Evolutionary conservation across 2,888 invertebrate species (phyloP), one percentile per base, ranked within the genome.

Genomic region (Pollenia angustigena): DNA sequence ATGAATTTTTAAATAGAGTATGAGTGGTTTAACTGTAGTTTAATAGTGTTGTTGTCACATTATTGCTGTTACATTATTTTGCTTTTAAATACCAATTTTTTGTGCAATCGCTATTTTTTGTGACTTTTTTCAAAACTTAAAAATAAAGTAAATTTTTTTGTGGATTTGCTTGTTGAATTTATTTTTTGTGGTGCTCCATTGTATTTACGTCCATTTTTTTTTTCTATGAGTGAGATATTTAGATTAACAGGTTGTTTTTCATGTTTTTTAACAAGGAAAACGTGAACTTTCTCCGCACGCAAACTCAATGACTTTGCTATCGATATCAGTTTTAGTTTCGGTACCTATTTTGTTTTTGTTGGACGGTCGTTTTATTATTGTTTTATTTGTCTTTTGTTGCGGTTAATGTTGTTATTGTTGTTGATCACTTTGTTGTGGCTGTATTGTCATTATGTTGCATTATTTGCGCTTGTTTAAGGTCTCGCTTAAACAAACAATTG

Each of bases 171-270:
- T 32, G 32, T 32, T 32, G 32, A 32, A 18, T 18, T 44, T 50
- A 52, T 69, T 23, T 44, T 32, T 32, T 48, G 12, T 42, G 50
- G 18, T 18, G 40, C 58, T 56, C 66, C 74, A 81, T 81, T 66
- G 81, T 75, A 52, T 52, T 69, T 16, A 46, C 40, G 54, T 68
- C n/a, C 48, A 52, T 40, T 54, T 62, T 32, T 54, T 62, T 32
- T 50, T 58, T 78, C 81, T 84, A 81, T 80, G 88, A 88, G 92
- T 92, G 92, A 92, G 91, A 91, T 92, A 92, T 92, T 92, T 92
- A 91, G 92, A 91, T 92, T 91, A 92, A 92, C 92, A 92, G 92
- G 92, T 92, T 92, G 92, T 92, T 92, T 92, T 92, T 91, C 62
- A 56, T 75, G 89, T 90, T 90, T 90, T 91, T 92, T 90, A 92